Evolutionary conservation across 2,113 vertebrate species (phyloP), one percentile per base, ranked within the genome.

Genomic region (Nestor notabilis): DNA sequence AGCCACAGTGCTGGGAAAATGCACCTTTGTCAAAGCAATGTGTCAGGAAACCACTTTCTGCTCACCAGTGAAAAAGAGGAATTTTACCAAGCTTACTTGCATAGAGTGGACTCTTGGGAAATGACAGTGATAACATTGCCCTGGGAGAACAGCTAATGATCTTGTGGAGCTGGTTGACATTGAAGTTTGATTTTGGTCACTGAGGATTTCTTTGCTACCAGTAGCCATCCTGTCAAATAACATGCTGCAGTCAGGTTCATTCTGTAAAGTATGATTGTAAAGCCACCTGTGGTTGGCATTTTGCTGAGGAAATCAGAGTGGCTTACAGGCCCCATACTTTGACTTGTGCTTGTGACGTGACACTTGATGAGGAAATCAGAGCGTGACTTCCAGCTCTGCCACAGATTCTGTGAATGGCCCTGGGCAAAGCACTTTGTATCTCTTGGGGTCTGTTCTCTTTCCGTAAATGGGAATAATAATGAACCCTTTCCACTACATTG

Each of bases 361-460:
- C 19, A 39, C 49, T 83, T 20, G 33, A 2, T 46, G 14, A 46
- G 58, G 64, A 47, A n/a, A 81, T 47, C 50, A 12, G 69, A 75
- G 44, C 23, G 41, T 33, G 79, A 61, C 47, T 81, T 35, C 33
- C 49, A 83, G 58, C 75, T 66, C 85, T 93, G 83, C 84, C 71
- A 50, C 19, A 23, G 46, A 17, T 28, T 18, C 72, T 77, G 39
- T 52, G 88, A 87, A 47, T 70, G 49, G 75, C 64, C 41, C 27
- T 83, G 75, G 68, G 82, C 63, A 74, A 68, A 77, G 49, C 50
- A 20, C 23, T 86, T 17, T 3, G 28, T 8, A 37, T 78, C 83
- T 93, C 77, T 9, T 81, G 89, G 83, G 77, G 37, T 93, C 91
- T 70, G 55, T 27, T 94, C 83, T 86, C 64, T 56, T 81, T 65